Evolutionary conservation across 2,113 vertebrate species (phyloP).

Genomic region (Rhinoptilus africanus): DNA sequence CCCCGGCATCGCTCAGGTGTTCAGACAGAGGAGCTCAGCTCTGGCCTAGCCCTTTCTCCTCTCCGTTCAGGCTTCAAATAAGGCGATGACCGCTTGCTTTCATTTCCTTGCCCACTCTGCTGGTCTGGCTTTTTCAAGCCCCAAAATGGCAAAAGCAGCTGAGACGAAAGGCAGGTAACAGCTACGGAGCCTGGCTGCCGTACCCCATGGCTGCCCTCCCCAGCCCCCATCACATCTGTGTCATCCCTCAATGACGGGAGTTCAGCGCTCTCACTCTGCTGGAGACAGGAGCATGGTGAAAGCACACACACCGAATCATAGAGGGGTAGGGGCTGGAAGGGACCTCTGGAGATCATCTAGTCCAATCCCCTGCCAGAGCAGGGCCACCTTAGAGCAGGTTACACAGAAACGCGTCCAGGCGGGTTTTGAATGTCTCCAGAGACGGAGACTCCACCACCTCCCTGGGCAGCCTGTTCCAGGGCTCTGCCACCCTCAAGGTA

Average conservation of each 20-base stretch:
- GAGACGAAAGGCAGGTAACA: not conserved
- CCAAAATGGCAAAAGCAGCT: not conserved
- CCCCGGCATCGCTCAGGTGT: rapidly evolving
- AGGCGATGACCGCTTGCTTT: not conserved
- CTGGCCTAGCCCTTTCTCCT: not conserved
- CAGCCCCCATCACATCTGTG: not conserved
- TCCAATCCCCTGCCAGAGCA: too few species aligned
- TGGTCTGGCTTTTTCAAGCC: not conserved
- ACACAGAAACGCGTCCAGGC: too few species aligned
- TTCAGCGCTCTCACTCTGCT: not conserved
- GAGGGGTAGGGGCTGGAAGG: too few species aligned
- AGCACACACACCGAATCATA: rapidly evolving
- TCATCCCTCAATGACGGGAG: not conserved
- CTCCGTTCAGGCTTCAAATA: not conserved
- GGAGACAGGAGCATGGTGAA: rapidly evolving
- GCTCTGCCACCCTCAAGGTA: too few species aligned
- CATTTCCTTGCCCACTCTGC: not conserved
- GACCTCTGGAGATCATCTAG: too few species aligned
- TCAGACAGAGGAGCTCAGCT: not conserved
- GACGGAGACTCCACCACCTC: too few species aligned
- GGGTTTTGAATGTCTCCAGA: too few species aligned
- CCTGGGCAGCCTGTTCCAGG: too few species aligned
- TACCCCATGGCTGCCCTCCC: not conserved
- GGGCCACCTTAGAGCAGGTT: too few species aligned
- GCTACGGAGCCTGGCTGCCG: not conserved